These are phyloP conservation scores for Pegoplata infirma DNA, from an alignment of 2,888 invertebrate genomes.

Conservation along the genomic window DNA sequence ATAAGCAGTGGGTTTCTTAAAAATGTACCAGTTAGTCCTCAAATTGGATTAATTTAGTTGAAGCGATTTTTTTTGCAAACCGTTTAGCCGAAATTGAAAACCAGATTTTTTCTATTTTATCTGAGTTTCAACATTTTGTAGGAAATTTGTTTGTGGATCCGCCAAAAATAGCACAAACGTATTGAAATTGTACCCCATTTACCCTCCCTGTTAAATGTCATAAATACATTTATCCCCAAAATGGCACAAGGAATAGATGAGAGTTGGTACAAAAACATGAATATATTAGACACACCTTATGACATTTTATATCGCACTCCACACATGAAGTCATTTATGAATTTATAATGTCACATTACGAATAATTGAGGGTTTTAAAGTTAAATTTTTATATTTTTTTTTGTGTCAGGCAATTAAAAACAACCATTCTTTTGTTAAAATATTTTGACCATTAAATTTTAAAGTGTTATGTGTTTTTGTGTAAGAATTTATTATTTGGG, in stretches of 20 bases:
- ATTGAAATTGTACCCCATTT: too few species aligned
- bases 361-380: constrained; percentile 25
- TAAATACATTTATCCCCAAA: too few species aligned
- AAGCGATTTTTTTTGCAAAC: too few species aligned
- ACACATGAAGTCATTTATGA: constrained; percentile 32
- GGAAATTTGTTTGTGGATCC: too few species aligned
- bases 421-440: constrained; percentile 29
- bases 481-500: too few species aligned
- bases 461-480: constrained; percentile 1
- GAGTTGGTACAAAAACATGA: constrained; percentile 19
- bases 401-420: constrained; percentile 39
- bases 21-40: too few species aligned
- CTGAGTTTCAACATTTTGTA: background rate
- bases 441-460: constrained; percentile 31
- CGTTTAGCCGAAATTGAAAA: too few species aligned
- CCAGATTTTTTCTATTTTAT: background rate
- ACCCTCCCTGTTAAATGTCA: too few species aligned
- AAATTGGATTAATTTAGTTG: too few species aligned
- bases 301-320: background rate
- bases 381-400: constrained; percentile 7
- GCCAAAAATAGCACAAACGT: too few species aligned
- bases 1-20: too few species aligned
- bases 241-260: constrained; percentile 12
- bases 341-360: constrained; percentile 27
- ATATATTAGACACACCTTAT: constrained; percentile 17